Conservation (phyloP, 2,113 vertebrate genomes). For the Erythrolamprus reginae region DNA sequence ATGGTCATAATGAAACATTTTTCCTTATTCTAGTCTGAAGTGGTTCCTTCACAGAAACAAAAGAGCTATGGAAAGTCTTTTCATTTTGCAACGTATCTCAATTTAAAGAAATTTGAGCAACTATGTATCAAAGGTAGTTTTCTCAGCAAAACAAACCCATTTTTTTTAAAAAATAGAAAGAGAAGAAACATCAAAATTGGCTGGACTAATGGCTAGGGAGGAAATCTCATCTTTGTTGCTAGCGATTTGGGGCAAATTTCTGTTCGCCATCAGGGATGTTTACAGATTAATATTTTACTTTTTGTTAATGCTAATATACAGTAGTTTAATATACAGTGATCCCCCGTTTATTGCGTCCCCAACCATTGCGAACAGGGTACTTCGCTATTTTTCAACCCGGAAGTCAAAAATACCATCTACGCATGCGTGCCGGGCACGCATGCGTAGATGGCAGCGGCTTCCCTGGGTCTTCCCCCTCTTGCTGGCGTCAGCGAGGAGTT, state of each 20-base stretch:
- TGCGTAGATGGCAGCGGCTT: too few relatives aligned
- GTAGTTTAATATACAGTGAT: background rate
- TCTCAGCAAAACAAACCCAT: background rate
- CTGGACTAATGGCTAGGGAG: background rate
- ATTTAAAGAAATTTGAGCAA: background rate
- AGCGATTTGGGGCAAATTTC: background rate
- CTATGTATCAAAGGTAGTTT: background rate
- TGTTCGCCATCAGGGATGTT: background rate
- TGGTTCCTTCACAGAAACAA: background rate
- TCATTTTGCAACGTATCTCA: background rate
- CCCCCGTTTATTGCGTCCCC: too few relatives aligned
- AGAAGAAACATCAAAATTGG: background rate
- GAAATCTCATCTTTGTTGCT: background rate
- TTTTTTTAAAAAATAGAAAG: background rate
- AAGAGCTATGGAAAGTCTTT: background rate
- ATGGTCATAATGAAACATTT: background rate
- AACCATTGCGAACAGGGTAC: too few relatives aligned
- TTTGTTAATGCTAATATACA: background rate
- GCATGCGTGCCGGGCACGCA: too few relatives aligned
- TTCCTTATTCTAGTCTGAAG: background rate
- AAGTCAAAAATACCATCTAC: too few relatives aligned
- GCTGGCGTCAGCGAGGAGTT: too few relatives aligned
- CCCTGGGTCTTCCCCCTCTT: too few relatives aligned
- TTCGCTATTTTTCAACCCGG: too few relatives aligned
- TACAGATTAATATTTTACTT: background rate